phyloP scores from a whole-genome alignment of 2,888 invertebrate genomes.

The Lathronympha strigana region DNA sequence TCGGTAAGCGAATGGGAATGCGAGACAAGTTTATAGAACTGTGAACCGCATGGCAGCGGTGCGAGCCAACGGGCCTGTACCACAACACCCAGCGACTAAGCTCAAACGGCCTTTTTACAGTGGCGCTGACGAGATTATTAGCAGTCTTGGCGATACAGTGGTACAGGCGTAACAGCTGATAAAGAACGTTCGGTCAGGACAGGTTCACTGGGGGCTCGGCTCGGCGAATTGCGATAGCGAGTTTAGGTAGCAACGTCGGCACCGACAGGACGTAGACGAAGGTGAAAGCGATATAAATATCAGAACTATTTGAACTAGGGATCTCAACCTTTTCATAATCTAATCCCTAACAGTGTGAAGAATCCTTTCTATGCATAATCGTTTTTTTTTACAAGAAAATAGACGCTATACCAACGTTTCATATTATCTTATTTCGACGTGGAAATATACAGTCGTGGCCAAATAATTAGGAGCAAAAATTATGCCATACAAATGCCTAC shows the following conservation, averaged over 20 bases:
- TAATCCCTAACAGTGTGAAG: too few species aligned
- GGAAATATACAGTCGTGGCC: too few species aligned
- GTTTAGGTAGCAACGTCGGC: conserved; percentile 27
- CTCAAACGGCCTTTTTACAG: conserved; percentile 13
- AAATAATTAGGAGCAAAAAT: too few species aligned
- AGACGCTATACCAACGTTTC: too few species aligned
- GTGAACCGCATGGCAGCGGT: conserved; percentile 65
- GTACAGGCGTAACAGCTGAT: conserved; percentile 62
- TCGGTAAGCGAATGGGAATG: conserved; percentile 1
- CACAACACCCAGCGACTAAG: conserved; percentile 32
- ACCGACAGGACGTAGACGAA: conserved; percentile 47
- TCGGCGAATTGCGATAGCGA: conserved; percentile 50
- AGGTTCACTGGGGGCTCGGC: conserved; percentile 74
- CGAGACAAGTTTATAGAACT: conserved; percentile 43
- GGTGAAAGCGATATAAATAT: conserved; percentile 37
- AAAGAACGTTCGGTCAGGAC: conserved; percentile 57
- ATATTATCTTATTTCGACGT: too few species aligned
- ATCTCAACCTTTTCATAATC: not conserved
- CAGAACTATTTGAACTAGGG: not conserved
- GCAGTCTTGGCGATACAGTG: conserved; percentile 43
- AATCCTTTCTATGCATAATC: too few species aligned
- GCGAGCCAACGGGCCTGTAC: conserved; percentile 45
- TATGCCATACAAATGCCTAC: too few species aligned
- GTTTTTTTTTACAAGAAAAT: too few species aligned
- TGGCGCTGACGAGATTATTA: conserved; percentile 27